Evolutionary conservation across 2,113 vertebrate genomes (phyloP), one percentile per base, ranked within the genome.

Genomic region (Salvelinus alpinus): DNA sequence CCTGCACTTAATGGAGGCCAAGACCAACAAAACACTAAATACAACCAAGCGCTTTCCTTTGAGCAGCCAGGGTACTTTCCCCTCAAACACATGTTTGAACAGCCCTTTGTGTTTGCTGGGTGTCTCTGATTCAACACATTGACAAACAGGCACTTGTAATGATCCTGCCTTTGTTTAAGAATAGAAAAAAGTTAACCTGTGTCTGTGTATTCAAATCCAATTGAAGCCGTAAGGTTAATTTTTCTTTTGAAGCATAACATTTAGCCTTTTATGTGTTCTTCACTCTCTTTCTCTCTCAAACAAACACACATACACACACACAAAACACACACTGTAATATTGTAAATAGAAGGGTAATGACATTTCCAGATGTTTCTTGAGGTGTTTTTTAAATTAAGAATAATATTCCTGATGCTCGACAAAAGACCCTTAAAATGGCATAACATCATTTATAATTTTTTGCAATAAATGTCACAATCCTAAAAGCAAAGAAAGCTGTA

Each of bases 1-100:
- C 93, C 92, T 91, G 85, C 89, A 88, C 84, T 90, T 86, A 93
- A 91, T 84, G 60, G 75, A 71, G 92, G 94, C 94, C 94, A 96
- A 92, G 57, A 86, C 84, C 90, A 93, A 94, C 93, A 94, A 93
- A 88, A 86, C 86, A 91, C 88, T 85, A 91, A 94, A 93, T 87
- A 92, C 89, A 92, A 91, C 84, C 85, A 82, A 91, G 85, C 84
- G 82, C 87, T 92, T 78, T 79, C 88, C 90, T 91, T 22, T 69
- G 67, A 31, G 34, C 67, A 34, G 65, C 6, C 29, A 74, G 67
- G 29, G 34, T 64, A 64, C 22, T 64, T 64, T 57, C 54, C 54
- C 54, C 54, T 57, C 54, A 57, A 16, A 76, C 78, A 79, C 80
- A 83, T 77, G 86, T 88, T 81, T 72, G 27, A 88, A 84, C 84